These are phyloP conservation scores for Acrocyrtus sp. DNA, from an alignment of 2,888 invertebrate species.

Conservation along the genomic window DNA sequence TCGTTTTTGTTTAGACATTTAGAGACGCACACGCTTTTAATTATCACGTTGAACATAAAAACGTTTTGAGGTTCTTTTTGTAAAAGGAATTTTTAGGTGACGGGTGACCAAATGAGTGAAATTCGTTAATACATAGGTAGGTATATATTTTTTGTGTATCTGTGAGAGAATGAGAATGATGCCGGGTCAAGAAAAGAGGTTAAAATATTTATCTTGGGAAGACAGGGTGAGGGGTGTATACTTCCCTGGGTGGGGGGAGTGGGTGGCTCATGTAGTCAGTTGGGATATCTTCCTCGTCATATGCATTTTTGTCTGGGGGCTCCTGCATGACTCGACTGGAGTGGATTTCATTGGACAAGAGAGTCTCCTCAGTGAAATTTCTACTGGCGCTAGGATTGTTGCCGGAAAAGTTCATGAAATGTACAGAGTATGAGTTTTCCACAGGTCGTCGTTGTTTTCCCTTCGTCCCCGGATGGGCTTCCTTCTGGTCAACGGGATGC, in stretches of 20 bases:
- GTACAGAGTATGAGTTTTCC: constrained; percentile 63
- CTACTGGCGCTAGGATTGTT: constrained; percentile 58
- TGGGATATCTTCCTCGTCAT: constrained; percentile 60
- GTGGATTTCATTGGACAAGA: constrained; percentile 62
- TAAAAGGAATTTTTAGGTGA: no score
- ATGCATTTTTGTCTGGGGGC: constrained; percentile 46
- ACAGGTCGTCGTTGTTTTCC: constrained; percentile 60
- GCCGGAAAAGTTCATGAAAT: constrained; percentile 63
- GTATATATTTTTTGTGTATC: not conserved
- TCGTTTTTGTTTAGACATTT: no score
- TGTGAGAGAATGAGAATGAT: constrained; percentile 1
- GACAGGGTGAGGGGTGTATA: constrained; percentile 62
- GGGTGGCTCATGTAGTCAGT: constrained; percentile 62
- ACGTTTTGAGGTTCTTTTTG: no score
- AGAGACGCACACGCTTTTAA: no score
- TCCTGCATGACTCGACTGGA: constrained; percentile 53
- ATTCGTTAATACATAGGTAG: no score
- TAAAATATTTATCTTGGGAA: constrained; percentile 61
- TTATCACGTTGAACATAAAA: no score
- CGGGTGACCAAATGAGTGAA: no score
- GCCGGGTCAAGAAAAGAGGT: no score
- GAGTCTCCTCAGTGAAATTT: constrained; percentile 62
- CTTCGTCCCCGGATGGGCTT: constrained; percentile 46
- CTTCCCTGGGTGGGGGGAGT: constrained; percentile 62
- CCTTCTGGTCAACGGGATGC: constrained; percentile 50